These are phyloP conservation scores for Tragelaphus scriptus DNA, from an alignment of 2,113 vertebrate species.

Conservation along the genomic window DNA sequence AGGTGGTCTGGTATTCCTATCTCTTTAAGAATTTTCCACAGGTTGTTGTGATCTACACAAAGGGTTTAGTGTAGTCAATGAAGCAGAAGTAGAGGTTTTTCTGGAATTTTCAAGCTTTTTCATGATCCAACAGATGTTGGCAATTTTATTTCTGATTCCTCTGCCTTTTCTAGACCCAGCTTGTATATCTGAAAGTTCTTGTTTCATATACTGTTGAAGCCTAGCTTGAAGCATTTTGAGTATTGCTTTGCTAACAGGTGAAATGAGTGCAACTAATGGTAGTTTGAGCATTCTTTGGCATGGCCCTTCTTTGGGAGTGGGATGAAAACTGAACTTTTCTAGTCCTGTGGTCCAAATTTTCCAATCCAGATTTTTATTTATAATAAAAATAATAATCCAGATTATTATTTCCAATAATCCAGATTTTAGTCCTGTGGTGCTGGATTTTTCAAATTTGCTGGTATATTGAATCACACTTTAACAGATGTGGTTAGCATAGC, in stretches of 20 bases:
- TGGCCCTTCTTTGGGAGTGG: neutral
- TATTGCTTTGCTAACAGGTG: neutral
- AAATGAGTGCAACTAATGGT: neutral
- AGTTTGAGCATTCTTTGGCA: neutral
- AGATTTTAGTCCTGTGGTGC: neutral
- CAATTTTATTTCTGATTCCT: neutral
- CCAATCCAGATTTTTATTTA: neutral
- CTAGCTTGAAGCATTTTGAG: neutral
- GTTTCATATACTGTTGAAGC: neutral
- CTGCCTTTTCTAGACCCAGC: neutral
- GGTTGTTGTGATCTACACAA: no score
- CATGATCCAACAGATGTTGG: neutral
- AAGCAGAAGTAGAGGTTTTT: no score
- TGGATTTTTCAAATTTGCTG: neutral
- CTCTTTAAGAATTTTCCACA: no score
- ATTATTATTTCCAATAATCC: neutral
- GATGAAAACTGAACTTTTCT: neutral
- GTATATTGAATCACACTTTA: neutral
- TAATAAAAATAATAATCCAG: neutral
- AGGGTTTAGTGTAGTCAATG: no score
- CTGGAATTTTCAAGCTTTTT: neutral
- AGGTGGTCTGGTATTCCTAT: no score
- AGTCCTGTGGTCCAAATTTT: neutral
- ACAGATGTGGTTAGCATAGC: neutral
- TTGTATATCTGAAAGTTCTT: neutral